These are phyloP conservation scores for Salvelinus alpinus DNA, from an alignment of 2,113 vertebrate genomes.

Conservation along the genomic window DNA sequence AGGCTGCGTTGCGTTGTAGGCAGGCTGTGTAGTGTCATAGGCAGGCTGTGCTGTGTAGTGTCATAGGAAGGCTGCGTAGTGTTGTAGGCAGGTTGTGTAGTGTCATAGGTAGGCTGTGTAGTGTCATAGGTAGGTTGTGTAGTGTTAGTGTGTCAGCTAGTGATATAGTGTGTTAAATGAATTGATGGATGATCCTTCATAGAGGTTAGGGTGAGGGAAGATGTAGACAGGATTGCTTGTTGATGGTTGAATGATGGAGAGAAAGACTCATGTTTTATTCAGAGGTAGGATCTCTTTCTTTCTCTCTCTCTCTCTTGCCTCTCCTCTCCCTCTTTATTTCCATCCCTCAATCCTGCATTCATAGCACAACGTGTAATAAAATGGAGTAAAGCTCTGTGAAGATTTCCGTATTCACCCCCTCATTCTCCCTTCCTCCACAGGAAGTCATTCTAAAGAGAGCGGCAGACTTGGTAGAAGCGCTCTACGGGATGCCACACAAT, in stretches of 20 bases:
- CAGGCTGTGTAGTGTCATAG: too few species aligned
- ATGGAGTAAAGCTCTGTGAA: background rate
- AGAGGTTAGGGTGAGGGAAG: too few species aligned
- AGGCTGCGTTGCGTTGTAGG: too few species aligned
- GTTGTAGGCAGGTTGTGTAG: too few species aligned
- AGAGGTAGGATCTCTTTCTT: slow-evolving; percentile 44
- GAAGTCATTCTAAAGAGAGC: slow-evolving; percentile 75
- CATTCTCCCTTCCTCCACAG: slow-evolving; percentile 48
- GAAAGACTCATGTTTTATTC: slow-evolving; percentile 75
- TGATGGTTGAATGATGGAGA: slow-evolving; percentile 68
- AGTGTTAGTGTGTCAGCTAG: background rate
- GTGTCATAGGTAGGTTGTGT: too few species aligned
- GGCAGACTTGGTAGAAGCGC: slow-evolving; percentile 71
- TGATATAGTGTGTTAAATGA: background rate
- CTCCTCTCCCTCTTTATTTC: background rate
- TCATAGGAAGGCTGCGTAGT: too few species aligned
- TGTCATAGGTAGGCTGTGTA: too few species aligned
- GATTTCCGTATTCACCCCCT: too few species aligned
- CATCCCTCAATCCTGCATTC: slow-evolving; percentile 21
- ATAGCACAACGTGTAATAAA: background rate
- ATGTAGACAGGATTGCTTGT: slow-evolving; percentile 18
- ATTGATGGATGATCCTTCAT: background rate
- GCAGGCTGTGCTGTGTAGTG: too few species aligned
- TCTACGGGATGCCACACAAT: slow-evolving; percentile 75
- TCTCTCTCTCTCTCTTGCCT: background rate